Percentiles rank a stretch among this genome's conserved stretches.
phyloP scores from a whole-genome alignment of 2,797 vertebrate genomes.

The Cheirogaleus major region DNA sequence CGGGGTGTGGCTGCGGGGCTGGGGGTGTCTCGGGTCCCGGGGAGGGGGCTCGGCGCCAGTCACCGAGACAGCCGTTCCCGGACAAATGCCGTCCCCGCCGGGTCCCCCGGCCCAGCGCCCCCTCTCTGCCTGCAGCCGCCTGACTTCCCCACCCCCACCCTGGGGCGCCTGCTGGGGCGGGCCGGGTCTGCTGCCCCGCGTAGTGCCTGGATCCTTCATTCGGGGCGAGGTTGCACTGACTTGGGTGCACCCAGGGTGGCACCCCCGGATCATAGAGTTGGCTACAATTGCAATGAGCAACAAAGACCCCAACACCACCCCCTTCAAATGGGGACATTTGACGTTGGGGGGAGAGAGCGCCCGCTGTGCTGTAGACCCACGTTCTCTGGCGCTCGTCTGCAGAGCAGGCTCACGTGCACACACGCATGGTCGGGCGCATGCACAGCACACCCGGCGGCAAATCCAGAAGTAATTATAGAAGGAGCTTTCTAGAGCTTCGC shows the following conservation, averaged over 20 bases:
- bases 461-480: conserved; percentile 3
- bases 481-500: neutral
- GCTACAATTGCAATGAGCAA: neutral
- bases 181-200: fast-evolving
- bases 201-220: neutral
- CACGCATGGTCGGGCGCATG: neutral
- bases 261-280: neutral
- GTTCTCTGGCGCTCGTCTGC: neutral
- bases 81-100: no score
- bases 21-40: neutral
- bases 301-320: neutral
- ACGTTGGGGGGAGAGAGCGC: neutral
- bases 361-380: neutral
- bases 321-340: neutral
- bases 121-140: neutral
- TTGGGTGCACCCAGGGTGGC: neutral
- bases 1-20: neutral
- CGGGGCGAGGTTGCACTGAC: neutral
- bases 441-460: neutral
- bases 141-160: neutral
- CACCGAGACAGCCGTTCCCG: fast-evolving
- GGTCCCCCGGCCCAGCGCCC: fast-evolving
- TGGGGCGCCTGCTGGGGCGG: neutral
- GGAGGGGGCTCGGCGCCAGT: neutral
- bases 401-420: neutral